These are phyloP conservation scores for Agrochola macilenta DNA, from an alignment of 2,888 invertebrate genomes.

Conservation along the genomic window DNA sequence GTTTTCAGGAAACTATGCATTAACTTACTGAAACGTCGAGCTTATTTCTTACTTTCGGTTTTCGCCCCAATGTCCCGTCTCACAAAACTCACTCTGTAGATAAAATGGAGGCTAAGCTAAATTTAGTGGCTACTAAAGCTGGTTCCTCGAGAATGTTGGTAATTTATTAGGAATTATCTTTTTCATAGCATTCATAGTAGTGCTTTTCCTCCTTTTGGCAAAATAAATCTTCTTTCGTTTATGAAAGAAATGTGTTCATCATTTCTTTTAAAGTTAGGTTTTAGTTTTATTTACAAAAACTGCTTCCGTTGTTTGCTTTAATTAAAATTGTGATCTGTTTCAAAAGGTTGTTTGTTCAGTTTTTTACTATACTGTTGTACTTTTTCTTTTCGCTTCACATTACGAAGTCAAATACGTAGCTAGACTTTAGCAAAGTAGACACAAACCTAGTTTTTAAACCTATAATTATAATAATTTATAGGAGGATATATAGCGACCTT, in stretches of 20 bases:
- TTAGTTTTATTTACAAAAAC: slow-evolving; percentile 2
- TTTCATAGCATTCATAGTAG: slow-evolving; percentile 6
- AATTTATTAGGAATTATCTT: slow-evolving; percentile 38
- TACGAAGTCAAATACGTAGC: too few relatives aligned
- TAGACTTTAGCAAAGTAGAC: neutral
- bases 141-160: slow-evolving; percentile 12
- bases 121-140: slow-evolving; percentile 46
- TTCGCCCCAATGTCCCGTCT: neutral
- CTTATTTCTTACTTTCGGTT: neutral
- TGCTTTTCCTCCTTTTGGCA: neutral
- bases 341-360: neutral
- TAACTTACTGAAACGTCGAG: neutral
- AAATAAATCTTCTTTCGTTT: neutral
- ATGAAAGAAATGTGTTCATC: neutral
- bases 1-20: neutral
- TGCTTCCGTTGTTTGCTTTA: neutral
- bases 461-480: too few relatives aligned
- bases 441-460: neutral
- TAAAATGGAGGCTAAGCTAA: slow-evolving; percentile 38
- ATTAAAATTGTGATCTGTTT: neutral
- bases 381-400: neutral
- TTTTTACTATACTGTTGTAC: too few relatives aligned
- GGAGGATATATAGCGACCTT: too few relatives aligned
- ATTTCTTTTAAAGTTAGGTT: neutral
- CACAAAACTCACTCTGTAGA: slow-evolving; percentile 25